Conservation (phyloP, 2,888 invertebrate genomes). For the Lasioglossum morio region DNA sequence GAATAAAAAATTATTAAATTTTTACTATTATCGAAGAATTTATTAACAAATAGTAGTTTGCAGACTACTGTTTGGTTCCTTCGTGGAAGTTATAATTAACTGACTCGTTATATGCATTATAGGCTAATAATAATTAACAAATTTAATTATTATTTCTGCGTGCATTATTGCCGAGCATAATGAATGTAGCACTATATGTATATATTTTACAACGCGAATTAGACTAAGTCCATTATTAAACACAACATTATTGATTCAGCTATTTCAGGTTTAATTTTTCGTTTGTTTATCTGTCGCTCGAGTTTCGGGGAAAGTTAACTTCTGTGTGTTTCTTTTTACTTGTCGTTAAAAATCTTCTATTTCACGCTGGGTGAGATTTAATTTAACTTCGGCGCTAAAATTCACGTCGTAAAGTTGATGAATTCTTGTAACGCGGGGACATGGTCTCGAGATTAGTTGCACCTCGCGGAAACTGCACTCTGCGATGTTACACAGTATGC, state of each 20-base stretch:
- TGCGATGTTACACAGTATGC: background rate
- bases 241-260: background rate
- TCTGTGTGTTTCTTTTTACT: background rate
- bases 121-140: background rate
- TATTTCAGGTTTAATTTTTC: background rate
- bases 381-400: slow-evolving; percentile 13
- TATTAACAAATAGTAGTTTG: too few species aligned
- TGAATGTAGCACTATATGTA: background rate
- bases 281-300: too few species aligned
- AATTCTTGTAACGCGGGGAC: slow-evolving; percentile 74
- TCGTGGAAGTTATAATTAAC: background rate
- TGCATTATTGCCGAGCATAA: background rate
- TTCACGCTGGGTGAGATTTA: background rate
- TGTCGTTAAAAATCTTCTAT: background rate
- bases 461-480: slow-evolving; percentile 58
- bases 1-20: too few species aligned
- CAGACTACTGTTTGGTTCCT: too few species aligned
- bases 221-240: background rate
- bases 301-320: background rate
- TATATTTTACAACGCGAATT: background rate
- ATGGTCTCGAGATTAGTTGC: slow-evolving; percentile 76
- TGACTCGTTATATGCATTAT: background rate
- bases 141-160: background rate
- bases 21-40: too few species aligned
- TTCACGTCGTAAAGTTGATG: slow-evolving; percentile 60